Conservation (phyloP, 2,888 invertebrate species). For the Polydrusus tereticollis region DNA sequence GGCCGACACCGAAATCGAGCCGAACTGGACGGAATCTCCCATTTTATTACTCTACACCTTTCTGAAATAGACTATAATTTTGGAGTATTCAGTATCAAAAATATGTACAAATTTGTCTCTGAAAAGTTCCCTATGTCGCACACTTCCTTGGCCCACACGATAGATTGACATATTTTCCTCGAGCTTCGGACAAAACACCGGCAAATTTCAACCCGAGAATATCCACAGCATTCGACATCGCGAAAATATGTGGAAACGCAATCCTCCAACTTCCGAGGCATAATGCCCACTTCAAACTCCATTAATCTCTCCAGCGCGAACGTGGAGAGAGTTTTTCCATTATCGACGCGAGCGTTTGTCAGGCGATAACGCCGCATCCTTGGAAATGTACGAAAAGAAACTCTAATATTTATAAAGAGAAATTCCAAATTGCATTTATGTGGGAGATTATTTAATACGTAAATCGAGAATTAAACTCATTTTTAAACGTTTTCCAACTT, state of each 20-base stretch:
- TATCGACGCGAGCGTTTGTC: slow-evolving; percentile 3
- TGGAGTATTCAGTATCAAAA: too few species aligned
- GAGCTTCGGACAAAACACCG: slow-evolving; percentile 25
- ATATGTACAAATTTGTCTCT: too few species aligned
- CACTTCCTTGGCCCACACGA: too few species aligned
- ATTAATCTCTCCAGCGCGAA: slow-evolving; percentile 45
- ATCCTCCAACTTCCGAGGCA: slow-evolving; percentile 43
- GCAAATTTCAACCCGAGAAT: slow-evolving; percentile 40
- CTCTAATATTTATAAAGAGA: background rate
- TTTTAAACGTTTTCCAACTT: too few species aligned
- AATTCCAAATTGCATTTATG: background rate
- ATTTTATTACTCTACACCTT: too few species aligned
- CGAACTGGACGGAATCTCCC: too few species aligned
- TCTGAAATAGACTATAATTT: too few species aligned
- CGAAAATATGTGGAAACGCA: slow-evolving; percentile 47
- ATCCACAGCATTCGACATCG: slow-evolving; percentile 30
- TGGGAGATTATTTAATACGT: too few species aligned
- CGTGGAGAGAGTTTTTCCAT: slow-evolving; percentile 44
- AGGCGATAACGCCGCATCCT: background rate
- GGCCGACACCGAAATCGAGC: too few species aligned
- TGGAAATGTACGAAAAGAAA: background rate
- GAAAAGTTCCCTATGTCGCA: too few species aligned
- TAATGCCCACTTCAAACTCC: slow-evolving; percentile 51
- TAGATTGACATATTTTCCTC: too few species aligned
- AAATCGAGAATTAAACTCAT: too few species aligned